These are phyloP conservation scores for Metellina segmentata DNA, from an alignment of 2,888 invertebrate species.

Conservation along the genomic window DNA sequence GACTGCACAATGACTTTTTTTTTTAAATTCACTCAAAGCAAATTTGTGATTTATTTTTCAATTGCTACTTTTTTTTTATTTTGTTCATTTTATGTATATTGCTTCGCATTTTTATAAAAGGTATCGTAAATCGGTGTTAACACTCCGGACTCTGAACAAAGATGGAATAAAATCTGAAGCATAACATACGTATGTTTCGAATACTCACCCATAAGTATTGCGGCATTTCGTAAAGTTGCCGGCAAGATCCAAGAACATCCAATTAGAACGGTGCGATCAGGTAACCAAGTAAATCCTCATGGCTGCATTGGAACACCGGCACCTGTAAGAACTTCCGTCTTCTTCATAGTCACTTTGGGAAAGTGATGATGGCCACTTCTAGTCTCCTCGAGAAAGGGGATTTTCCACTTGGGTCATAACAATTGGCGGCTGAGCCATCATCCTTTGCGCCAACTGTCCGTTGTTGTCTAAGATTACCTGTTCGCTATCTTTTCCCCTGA, in stretches of 20 bases:
- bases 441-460: not conserved
- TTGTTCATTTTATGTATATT: too few relatives aligned
- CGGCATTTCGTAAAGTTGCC: constrained; percentile 42
- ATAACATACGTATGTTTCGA: too few relatives aligned
- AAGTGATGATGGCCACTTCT: constrained; percentile 60
- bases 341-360: constrained; percentile 40
- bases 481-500: not conserved
- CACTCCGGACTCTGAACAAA: too few relatives aligned
- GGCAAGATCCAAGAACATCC: constrained; percentile 1
- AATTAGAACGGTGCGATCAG: constrained; percentile 19
- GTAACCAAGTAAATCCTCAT: constrained; percentile 53
- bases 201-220: constrained; percentile 41
- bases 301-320: constrained; percentile 23
- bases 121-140: too few relatives aligned
- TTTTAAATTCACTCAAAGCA: too few relatives aligned
- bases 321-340: constrained; percentile 24
- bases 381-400: constrained; percentile 22
- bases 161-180: too few relatives aligned
- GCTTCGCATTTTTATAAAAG: too few relatives aligned
- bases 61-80: too few relatives aligned
- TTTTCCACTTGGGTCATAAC: constrained; percentile 40
- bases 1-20: too few relatives aligned
- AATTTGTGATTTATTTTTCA: too few relatives aligned
- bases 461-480: not conserved
- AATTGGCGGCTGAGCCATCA: constrained; percentile 43